Conservation (phyloP, 1,140 invertebrate species). For the Apolygus lucorum region DNA sequence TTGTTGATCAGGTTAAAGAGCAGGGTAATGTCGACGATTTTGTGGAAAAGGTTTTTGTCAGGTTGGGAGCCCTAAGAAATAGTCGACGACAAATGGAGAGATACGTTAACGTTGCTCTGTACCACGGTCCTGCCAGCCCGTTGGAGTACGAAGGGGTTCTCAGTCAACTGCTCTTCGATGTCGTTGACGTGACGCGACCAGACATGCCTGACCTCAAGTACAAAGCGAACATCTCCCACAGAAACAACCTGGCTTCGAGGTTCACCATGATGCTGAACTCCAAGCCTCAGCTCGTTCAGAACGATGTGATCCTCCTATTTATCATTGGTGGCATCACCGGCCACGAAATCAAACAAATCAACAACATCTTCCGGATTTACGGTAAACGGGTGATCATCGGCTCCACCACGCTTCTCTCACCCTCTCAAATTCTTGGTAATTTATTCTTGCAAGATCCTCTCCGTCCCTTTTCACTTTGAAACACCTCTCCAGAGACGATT, state of each 20-base stretch:
- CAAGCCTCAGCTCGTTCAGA: conserved; percentile 30
- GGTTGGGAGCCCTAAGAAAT: conserved; percentile 22
- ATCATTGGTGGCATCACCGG: conserved; percentile 32
- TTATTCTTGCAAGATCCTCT: conserved; percentile 21
- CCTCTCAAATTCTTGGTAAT: conserved; percentile 14
- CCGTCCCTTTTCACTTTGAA: conserved; percentile 19
- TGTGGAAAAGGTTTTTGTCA: conserved; percentile 22
- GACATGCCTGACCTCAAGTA: conserved; percentile 27
- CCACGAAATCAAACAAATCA: conserved; percentile 29
- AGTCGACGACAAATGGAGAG: conserved; percentile 20
- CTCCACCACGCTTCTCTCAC: conserved; percentile 22
- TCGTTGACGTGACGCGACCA: conserved; percentile 22
- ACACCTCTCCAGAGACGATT: no score
- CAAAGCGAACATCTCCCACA: conserved; percentile 18
- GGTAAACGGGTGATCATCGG: conserved; percentile 24
- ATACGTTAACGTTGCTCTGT: conserved; percentile 20
- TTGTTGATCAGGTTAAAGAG: not conserved
- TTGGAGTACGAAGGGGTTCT: conserved; percentile 20
- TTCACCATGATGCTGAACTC: conserved; percentile 24
- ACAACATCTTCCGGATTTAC: conserved; percentile 17
- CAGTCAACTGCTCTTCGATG: conserved; percentile 25
- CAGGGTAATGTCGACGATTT: not conserved
- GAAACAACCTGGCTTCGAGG: conserved; percentile 26
- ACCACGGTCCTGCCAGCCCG: conserved; percentile 6
- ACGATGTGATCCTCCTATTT: conserved; percentile 30